Conservation (phyloP, 92 coral and sea anemone species). For the Palythoa grandis region DNA sequence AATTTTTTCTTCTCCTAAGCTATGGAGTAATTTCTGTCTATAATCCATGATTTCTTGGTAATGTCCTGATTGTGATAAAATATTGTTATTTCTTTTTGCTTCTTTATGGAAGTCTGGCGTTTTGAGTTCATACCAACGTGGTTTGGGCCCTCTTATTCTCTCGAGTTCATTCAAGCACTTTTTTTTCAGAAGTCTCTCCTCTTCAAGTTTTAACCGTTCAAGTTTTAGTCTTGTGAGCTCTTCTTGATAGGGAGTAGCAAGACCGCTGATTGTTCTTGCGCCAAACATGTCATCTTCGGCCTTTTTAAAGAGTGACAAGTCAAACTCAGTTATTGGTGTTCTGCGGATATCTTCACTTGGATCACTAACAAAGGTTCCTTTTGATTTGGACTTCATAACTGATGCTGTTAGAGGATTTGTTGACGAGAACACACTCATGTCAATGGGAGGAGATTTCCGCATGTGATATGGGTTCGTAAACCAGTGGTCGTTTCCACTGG, state of each 20-base stretch:
- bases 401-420: conserved; percentile 88
- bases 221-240: conserved; percentile 75
- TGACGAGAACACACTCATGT: conserved; percentile 66
- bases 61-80: conserved; percentile 85
- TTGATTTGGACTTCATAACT: conserved; percentile 70
- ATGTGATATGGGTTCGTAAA: conserved; percentile 86
- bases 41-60: conserved; percentile 91
- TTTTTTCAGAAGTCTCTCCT: conserved; percentile 76
- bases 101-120: conserved; percentile 87
- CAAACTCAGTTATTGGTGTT: conserved; percentile 80
- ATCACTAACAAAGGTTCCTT: conserved; percentile 77
- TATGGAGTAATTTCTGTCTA: conserved; percentile 74
- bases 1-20: conserved; percentile 77
- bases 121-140: conserved; percentile 95
- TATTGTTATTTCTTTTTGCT: conserved; percentile 83
- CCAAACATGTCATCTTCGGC: conserved; percentile 89
- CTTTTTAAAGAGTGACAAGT: conserved; percentile 80
- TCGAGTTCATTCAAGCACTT: conserved; percentile 84
- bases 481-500: conserved; percentile 76
- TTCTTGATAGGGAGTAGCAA: conserved; percentile 90
- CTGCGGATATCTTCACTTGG: conserved; percentile 73
- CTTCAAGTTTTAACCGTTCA: conserved; percentile 82
- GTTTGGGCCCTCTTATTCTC: conserved; percentile 93
- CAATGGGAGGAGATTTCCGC: conserved; percentile 61
- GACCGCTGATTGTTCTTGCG: conserved; percentile 88